Evolutionary conservation across 2,113 vertebrate genomes (phyloP), one percentile per base, ranked within the genome.

Genomic region (Microtus ochrogaster): DNA sequence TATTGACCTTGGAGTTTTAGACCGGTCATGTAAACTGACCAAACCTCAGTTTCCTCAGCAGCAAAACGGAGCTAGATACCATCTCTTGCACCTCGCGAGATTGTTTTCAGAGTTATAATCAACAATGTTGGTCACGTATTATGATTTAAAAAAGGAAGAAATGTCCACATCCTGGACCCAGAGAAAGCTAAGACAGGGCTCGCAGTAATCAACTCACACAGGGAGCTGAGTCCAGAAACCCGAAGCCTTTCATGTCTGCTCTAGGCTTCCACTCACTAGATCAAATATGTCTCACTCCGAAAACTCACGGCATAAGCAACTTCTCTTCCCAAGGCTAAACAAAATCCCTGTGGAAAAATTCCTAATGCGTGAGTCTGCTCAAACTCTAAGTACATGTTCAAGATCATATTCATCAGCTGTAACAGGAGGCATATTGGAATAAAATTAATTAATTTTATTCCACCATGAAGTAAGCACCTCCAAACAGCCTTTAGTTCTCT

Each of bases 381-480:
- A 49, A 92, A 96, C 93, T 96, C 90, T 58, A 97, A 96, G 83
- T 90, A 96, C 58, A 94, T 55, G 61, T 89, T 97, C 89, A 96
- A 94, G 90, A 97, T 96, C 85, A 96, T 91, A 96, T 91, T 95
- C 92, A 97, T 96, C 96, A 97, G 85, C 90, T 79, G 52, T 96
- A 97, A 97, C 93, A 96, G 93, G 89, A 96, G 89, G 88, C 96
- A 95, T 95, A 85, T 21, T 97, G 95, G 47, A 91, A 97, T 96
- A 94, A 96, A 94, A 94, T 97, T 97, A 97, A 97, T 97, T 97
- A 97, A 95, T 97, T 96, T 95, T 95, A 94, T 92, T 96, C 91
- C 81, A 95, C 91, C 89, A 79, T 91, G 95, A 96, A 97, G 91
- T 65, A 76, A 96, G 92, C 96, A 90, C 84, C 94, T 94, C 97